These are phyloP conservation scores for Nothura maculosa DNA, from an alignment of 2,797 vertebrate species.

Conservation along the genomic window DNA sequence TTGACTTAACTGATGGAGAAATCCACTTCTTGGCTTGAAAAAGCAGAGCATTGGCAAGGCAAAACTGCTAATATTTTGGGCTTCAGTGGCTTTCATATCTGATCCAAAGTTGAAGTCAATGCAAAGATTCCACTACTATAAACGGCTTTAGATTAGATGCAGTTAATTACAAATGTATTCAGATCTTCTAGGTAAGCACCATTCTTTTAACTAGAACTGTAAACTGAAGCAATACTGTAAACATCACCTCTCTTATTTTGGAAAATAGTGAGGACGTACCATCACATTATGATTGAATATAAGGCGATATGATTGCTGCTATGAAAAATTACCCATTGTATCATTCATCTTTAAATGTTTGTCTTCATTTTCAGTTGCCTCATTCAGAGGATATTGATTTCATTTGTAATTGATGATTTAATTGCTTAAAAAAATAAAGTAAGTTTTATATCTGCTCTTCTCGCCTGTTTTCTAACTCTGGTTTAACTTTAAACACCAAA, in stretches of 20 bases:
- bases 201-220: not conserved
- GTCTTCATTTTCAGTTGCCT: not conserved
- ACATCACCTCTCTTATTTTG: not conserved
- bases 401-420: not conserved
- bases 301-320: not conserved
- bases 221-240: not conserved
- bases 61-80: not conserved
- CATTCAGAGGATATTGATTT: not conserved
- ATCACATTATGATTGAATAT: not conserved
- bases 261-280: not conserved
- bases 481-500: not conserved
- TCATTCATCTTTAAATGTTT: not conserved
- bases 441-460: not conserved
- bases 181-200: not conserved
- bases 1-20: not conserved
- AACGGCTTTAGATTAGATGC: not conserved
- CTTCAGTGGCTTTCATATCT: not conserved
- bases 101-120: not conserved
- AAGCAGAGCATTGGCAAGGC: not conserved
- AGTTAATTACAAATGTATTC: not conserved
- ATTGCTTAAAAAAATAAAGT: not conserved
- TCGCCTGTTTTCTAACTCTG: not conserved
- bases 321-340: not conserved
- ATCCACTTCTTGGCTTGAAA: not conserved
- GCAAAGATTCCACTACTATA: not conserved